Evolutionary conservation across 2,888 invertebrate species (phyloP).

Genomic region (Muschampia staudingeri): DNA sequence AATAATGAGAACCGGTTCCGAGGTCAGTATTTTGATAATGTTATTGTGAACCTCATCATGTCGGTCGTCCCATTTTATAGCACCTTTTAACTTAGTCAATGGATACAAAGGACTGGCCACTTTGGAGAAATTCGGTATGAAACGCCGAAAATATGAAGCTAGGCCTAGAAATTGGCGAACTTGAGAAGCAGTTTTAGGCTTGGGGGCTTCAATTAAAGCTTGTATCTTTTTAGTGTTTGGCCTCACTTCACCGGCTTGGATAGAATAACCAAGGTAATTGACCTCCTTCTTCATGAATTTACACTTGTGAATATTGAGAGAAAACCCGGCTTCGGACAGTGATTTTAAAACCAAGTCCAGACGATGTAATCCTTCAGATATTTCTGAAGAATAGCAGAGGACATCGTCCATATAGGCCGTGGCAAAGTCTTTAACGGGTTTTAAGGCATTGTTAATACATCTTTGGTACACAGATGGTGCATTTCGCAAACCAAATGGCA

Average conservation of each 20-base stretch:
- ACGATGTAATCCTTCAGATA: not conserved
- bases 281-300: not conserved
- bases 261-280: not conserved
- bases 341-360: not conserved
- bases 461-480: slow-evolving; percentile 33
- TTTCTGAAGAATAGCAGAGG: not conserved
- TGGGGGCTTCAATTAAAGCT: not conserved
- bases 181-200: not conserved
- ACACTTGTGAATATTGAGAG: not conserved
- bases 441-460: slow-evolving; percentile 49
- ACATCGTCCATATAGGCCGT: slow-evolving; percentile 10
- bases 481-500: slow-evolving; percentile 55
- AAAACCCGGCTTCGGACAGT: not conserved
- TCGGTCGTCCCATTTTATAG: not conserved
- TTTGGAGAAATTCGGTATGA: not conserved
- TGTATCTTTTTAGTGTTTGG: not conserved
- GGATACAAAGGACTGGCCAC: not conserved
- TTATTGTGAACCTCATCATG: slow-evolving; percentile 44
- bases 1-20: slow-evolving; percentile 65
- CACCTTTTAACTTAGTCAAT: not conserved
- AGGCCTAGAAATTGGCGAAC: not conserved
- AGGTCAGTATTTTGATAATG: slow-evolving; percentile 56
- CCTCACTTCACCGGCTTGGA: not conserved
- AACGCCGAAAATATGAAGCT: slow-evolving; percentile 7
- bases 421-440: not conserved